A percentile compares a stretch with the other conserved stretches of the same genome.
Conservation (phyloP, 2,888 invertebrate genomes). For the Ctenicera cuprea region DNA sequence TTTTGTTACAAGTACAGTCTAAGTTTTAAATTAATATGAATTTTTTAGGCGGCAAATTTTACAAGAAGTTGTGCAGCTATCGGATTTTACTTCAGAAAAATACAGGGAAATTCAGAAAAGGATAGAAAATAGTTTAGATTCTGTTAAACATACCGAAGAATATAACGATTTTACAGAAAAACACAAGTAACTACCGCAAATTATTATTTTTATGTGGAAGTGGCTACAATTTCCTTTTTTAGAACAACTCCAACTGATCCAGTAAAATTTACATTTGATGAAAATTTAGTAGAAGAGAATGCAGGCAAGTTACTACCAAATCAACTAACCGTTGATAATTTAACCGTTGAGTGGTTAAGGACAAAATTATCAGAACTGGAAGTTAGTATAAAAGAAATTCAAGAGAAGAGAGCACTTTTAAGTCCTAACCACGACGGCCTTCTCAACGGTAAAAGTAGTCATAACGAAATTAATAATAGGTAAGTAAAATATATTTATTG, state of each 20-base stretch:
- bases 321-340: constrained; percentile 92
- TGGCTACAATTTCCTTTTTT: constrained; percentile 59
- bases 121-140: constrained; percentile 85
- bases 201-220: too few species aligned
- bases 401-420: constrained; percentile 76
- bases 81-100: constrained; percentile 87
- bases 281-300: constrained; percentile 90
- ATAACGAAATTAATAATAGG: constrained; percentile 67
- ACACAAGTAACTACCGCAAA: constrained; percentile 80
- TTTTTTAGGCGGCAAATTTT: constrained; percentile 83
- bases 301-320: constrained; percentile 91
- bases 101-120: constrained; percentile 86
- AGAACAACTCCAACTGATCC: constrained; percentile 89
- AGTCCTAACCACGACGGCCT: constrained; percentile 61
- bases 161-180: constrained; percentile 93
- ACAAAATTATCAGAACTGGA: constrained; percentile 87
- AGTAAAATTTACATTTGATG: constrained; percentile 89
- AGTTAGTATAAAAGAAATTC: constrained; percentile 84
- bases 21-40: constrained; percentile 7
- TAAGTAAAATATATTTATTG: constrained; percentile 49
- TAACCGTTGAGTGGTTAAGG: constrained; percentile 92
- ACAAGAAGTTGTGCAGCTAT: constrained; percentile 85
- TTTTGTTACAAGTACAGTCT: constrained; percentile 13
- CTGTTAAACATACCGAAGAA: constrained; percentile 89
- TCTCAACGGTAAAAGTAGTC: constrained; percentile 67